A percentile compares a stretch with the other conserved stretches of the same genome.
phyloP scores from a whole-genome alignment of 92 coral and sea anemone species.

The Virgularia gustaviana region DNA sequence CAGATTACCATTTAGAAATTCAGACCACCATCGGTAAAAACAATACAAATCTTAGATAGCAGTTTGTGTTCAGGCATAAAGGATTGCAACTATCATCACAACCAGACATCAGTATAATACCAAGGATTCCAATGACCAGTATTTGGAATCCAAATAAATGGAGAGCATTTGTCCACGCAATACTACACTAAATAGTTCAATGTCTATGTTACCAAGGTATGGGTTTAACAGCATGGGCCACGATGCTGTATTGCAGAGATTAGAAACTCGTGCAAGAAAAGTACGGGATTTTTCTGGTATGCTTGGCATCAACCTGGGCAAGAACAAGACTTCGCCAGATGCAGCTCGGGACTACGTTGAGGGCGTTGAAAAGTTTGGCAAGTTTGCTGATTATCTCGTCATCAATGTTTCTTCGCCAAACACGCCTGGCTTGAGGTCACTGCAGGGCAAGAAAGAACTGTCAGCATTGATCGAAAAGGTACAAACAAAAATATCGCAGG shows the following conservation, averaged over 20 bases:
- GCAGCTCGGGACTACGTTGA: slow-evolving; percentile 74
- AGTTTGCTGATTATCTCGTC: slow-evolving; percentile 73
- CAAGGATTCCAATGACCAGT: too few relatives aligned
- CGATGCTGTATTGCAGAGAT: slow-evolving; percentile 54
- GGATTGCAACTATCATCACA: too few relatives aligned
- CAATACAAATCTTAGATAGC: too few relatives aligned
- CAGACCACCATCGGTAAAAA: too few relatives aligned
- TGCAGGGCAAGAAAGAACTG: slow-evolving; percentile 82
- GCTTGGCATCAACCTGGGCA: slow-evolving; percentile 87
- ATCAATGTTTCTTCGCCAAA: slow-evolving; percentile 93
- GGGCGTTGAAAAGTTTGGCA: slow-evolving; percentile 75
- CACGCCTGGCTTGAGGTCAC: slow-evolving; percentile 88
- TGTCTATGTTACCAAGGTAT: slow-evolving; percentile 53
- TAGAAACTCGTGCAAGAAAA: slow-evolving; percentile 37
- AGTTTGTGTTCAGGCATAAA: too few relatives aligned
- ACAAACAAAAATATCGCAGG: not conserved
- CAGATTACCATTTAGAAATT: too few relatives aligned
- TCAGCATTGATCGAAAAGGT: slow-evolving; percentile 77
- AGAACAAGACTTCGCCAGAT: slow-evolving; percentile 80
- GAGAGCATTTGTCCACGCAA: not conserved
- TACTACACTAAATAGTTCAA: not conserved
- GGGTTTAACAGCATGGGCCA: slow-evolving; percentile 97
- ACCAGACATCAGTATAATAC: too few relatives aligned
- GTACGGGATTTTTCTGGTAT: slow-evolving; percentile 60
- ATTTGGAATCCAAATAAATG: too few relatives aligned